A percentile compares a stretch with the other conserved stretches of the same genome.
Conservation (phyloP, 2,113 vertebrate species). For the Sceloporus tristichus region DNA sequence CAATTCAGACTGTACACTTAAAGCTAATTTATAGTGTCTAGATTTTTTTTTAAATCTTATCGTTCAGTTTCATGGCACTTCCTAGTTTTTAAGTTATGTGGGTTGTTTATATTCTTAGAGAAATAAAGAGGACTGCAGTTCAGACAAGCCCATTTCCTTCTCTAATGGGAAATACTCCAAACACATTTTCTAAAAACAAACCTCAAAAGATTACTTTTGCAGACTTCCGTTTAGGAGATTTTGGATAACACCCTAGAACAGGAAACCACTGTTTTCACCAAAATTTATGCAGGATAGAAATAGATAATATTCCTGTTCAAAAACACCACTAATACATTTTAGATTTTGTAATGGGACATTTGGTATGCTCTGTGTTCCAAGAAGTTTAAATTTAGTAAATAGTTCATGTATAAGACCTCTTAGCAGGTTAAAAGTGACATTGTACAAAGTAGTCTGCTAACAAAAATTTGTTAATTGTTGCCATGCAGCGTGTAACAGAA, state of each 20-base stretch:
- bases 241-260: constrained; percentile 88
- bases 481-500: background rate
- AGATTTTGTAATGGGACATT: constrained; percentile 75
- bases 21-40: constrained; percentile 43
- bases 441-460: background rate
- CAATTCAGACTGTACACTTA: constrained; percentile 44
- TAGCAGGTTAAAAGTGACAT: constrained; percentile 18
- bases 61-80: constrained; percentile 40
- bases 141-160: constrained; percentile 79
- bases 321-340: constrained; percentile 78
- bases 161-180: constrained; percentile 78
- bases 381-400: constrained; percentile 40
- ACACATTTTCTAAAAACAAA: constrained; percentile 79
- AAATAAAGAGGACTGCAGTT: constrained; percentile 59
- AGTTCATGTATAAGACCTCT: background rate
- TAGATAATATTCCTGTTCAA: constrained; percentile 82
- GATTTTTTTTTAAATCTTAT: constrained; percentile 60
- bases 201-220: constrained; percentile 89
- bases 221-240: constrained; percentile 84
- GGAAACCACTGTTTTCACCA: constrained; percentile 89
- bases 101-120: constrained; percentile 67
- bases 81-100: constrained; percentile 43
- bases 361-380: constrained; percentile 75
- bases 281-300: constrained; percentile 88
- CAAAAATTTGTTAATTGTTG: background rate